These are phyloP conservation scores for Caenorhabditis japonica DNA, from an alignment of 2,888 invertebrate genomes.

Conservation along the genomic window DNA sequence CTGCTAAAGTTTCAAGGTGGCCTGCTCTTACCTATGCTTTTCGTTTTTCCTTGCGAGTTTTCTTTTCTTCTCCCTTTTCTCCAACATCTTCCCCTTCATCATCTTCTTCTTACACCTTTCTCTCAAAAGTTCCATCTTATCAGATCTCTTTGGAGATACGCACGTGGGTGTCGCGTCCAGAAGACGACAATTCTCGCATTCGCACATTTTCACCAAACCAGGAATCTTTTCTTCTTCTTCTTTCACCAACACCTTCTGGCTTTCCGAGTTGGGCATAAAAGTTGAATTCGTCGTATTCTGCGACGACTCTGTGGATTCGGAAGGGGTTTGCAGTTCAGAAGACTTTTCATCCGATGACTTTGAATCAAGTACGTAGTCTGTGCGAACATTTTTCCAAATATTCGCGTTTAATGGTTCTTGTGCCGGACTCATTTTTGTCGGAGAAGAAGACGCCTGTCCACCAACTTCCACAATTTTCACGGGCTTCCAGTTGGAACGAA, in stretches of 20 bases:
- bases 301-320: neutral
- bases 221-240: neutral
- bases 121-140: neutral
- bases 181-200: constrained; percentile 15
- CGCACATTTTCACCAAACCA: constrained; percentile 9
- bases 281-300: neutral
- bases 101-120: neutral
- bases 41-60: too few relatives aligned
- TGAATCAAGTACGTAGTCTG: constrained; percentile 3
- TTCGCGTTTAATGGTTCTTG: constrained; percentile 25
- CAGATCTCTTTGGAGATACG: neutral
- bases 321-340: neutral
- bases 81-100: constrained; percentile 13
- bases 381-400: constrained; percentile 30
- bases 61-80: constrained; percentile 1
- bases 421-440: constrained; percentile 5
- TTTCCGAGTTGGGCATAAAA: too few relatives aligned
- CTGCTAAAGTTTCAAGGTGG: neutral
- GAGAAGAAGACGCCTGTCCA: neutral
- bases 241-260: too few relatives aligned
- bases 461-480: constrained; percentile 19
- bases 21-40: neutral
- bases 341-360: neutral
- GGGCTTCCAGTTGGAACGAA: constrained; percentile 32
- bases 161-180: constrained; percentile 1